A percentile compares a stretch with the other conserved stretches of the same genome.
Conservation (phyloP, 2,888 invertebrate species). For the Ischnus inquisitorius region DNA sequence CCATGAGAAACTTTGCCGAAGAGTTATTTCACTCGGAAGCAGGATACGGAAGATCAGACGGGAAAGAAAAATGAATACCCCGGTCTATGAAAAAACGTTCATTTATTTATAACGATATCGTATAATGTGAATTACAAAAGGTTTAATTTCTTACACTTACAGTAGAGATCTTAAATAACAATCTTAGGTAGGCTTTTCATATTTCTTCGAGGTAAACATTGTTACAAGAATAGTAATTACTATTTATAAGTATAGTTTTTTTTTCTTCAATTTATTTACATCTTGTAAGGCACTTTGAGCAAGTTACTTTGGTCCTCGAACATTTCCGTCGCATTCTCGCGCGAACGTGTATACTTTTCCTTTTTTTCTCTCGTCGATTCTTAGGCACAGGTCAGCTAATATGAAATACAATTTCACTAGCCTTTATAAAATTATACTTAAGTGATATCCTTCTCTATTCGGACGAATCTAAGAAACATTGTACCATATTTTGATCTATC, state of each 20-base stretch:
- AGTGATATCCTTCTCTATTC: neutral
- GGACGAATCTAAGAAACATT: constrained; percentile 54
- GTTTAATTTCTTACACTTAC: constrained; percentile 13
- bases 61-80: constrained; percentile 12
- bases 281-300: constrained; percentile 41
- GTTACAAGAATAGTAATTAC: constrained; percentile 6
- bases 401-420: constrained; percentile 70
- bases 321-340: neutral
- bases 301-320: constrained; percentile 45
- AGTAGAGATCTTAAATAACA: constrained; percentile 62
- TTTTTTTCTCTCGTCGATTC: constrained; percentile 3
- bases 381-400: constrained; percentile 45
- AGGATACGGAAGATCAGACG: neutral
- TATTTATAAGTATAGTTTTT: constrained; percentile 1
- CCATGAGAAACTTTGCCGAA: constrained; percentile 19
- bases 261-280: constrained; percentile 32
- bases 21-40: constrained; percentile 6
- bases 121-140: constrained; percentile 45
- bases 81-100: constrained; percentile 34
- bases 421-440: constrained; percentile 49
- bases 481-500: constrained; percentile 53
- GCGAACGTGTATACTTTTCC: neutral
- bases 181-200: constrained; percentile 56
- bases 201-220: constrained; percentile 21
- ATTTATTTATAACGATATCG: constrained; percentile 62